phyloP scores from a whole-genome alignment of 2,113 vertebrate genomes.

The Gila orcuttii region DNA sequence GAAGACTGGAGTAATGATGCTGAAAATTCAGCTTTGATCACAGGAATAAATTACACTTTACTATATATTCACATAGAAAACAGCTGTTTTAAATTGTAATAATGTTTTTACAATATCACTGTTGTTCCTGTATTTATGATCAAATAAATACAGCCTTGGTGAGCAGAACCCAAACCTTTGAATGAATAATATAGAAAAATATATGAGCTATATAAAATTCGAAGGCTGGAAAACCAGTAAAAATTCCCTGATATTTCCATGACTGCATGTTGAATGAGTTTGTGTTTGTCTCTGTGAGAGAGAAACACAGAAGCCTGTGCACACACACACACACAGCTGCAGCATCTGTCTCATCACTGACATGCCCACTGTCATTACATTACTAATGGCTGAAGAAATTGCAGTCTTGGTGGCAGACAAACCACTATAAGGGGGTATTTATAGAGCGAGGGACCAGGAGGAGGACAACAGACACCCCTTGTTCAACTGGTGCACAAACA shows the following conservation, averaged over 20 bases:
- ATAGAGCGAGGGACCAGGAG: slow-evolving; percentile 50
- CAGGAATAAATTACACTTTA: too few species aligned
- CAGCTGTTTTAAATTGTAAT: background rate
- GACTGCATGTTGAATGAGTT: background rate
- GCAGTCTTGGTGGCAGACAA: slow-evolving; percentile 64
- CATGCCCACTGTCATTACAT: slow-evolving; percentile 70
- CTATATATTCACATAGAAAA: background rate
- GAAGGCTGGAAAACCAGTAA: too few species aligned
- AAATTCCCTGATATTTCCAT: background rate
- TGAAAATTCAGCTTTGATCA: too few species aligned
- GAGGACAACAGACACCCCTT: slow-evolving; percentile 26
- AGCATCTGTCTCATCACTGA: slow-evolving; percentile 60
- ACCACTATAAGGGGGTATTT: slow-evolving; percentile 61
- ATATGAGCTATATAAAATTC: background rate
- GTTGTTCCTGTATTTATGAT: background rate
- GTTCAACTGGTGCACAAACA: slow-evolving; percentile 34
- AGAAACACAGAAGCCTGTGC: slow-evolving; percentile 38
- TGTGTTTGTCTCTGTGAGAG: background rate
- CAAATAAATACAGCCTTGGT: background rate
- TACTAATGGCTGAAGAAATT: slow-evolving; percentile 70
- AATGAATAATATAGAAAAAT: background rate
- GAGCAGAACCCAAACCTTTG: background rate
- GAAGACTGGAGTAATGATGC: too few species aligned
- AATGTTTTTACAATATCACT: background rate
- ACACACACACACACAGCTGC: slow-evolving; percentile 66